phyloP scores from a whole-genome alignment of 2,888 invertebrate genomes.

The Phania funesta region DNA sequence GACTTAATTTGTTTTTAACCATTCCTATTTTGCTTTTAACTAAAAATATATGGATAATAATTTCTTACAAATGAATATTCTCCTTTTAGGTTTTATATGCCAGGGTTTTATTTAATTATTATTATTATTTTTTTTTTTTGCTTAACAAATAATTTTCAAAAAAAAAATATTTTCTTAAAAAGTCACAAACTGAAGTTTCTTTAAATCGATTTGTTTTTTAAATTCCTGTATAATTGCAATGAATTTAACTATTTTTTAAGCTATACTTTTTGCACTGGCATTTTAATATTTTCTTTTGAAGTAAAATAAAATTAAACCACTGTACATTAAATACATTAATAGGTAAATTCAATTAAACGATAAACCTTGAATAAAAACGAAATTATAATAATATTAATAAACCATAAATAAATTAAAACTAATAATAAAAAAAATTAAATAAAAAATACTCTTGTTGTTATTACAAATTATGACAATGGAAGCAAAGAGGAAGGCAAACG shows the following conservation, averaged over 20 bases:
- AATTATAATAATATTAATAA: constrained; percentile 70
- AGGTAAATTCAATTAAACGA: constrained; percentile 77
- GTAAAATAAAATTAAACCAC: constrained; percentile 56
- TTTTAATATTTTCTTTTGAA: constrained; percentile 49
- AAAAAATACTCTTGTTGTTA: no score
- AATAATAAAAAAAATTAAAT: constrained; percentile 73
- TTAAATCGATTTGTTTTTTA: constrained; percentile 66
- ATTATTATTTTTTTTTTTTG: neutral
- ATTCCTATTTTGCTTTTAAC: constrained; percentile 31
- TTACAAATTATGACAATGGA: no score
- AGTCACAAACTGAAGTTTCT: constrained; percentile 45
- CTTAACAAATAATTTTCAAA: no score
- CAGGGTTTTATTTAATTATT: constrained; percentile 22
- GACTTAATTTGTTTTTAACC: constrained; percentile 48
- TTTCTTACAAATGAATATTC: neutral
- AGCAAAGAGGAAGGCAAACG: no score
- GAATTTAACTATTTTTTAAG: neutral
- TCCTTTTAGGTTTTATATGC: no score
- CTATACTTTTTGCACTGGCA: constrained; percentile 78
- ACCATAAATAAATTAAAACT: constrained; percentile 52
- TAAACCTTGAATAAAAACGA: constrained; percentile 60
- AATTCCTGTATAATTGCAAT: constrained; percentile 64
- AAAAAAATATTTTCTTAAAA: constrained; percentile 53
- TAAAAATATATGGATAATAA: neutral
- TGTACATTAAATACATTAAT: constrained; percentile 78